Conservation (phyloP, 2,888 invertebrate species). For the Melanostoma scalare region DNA sequence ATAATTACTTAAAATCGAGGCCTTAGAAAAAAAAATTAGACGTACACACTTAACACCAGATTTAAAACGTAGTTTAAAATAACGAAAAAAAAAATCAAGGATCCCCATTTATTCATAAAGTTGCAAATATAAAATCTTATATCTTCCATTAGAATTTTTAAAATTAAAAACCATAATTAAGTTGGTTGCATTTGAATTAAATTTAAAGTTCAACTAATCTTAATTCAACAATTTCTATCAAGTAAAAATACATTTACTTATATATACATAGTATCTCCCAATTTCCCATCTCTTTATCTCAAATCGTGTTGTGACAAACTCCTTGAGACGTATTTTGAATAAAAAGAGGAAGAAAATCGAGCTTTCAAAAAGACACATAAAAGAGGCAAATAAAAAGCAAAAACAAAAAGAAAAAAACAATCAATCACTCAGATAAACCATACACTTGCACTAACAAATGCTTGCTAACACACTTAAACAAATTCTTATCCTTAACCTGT, state of each 20-base stretch:
- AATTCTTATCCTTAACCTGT: constrained; percentile 58
- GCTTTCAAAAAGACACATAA: constrained; percentile 67
- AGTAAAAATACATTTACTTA: neutral
- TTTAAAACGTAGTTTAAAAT: constrained; percentile 22
- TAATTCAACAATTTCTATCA: constrained; percentile 19
- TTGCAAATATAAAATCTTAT: constrained; percentile 55
- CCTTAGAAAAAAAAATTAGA: constrained; percentile 71
- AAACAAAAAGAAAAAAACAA: constrained; percentile 36
- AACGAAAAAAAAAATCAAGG: constrained; percentile 17
- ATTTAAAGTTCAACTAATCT: constrained; percentile 18
- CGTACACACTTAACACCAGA: constrained; percentile 52
- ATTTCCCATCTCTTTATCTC: constrained; percentile 35
- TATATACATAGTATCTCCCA: neutral
- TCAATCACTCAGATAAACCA: constrained; percentile 65
- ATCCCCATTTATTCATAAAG: constrained; percentile 4
- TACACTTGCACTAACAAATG: constrained; percentile 41
- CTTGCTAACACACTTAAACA: neutral
- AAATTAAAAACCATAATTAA: constrained; percentile 33
- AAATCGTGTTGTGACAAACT: constrained; percentile 70
- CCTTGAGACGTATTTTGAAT: constrained; percentile 47
- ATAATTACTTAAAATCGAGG: constrained; percentile 55
- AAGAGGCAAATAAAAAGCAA: constrained; percentile 8
- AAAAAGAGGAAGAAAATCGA: constrained; percentile 44
- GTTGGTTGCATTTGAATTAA: constrained; percentile 35
- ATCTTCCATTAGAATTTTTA: constrained; percentile 72